Base-by-base conservation (phyloP, 2,113 vertebrate genomes). In the Hipposideros armiger region DNA sequence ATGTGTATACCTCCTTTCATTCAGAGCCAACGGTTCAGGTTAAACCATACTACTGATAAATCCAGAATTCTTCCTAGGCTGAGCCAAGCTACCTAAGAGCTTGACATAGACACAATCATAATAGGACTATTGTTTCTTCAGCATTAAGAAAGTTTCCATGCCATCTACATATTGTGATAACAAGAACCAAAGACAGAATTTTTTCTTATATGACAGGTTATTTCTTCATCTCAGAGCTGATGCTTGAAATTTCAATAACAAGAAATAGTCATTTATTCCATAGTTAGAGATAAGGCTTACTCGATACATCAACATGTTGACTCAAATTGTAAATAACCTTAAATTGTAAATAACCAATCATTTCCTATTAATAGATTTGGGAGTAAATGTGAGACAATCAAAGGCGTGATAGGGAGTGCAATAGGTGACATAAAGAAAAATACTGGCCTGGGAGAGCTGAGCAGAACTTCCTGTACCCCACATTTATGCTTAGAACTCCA, bases 181-280 rank as follows among this genome's bases (percentile, higher is more conserved):
- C 50, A 24, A 82, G 28, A 11, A 11, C 11, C 77, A 60, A 50
- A 89, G n/a, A 45, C 6, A 52, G 2, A 26, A n/a, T 92, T 92
- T 78, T 60, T 84, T 47, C 60, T 81, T 58, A 40, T 0, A 2
- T 95, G 47, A 81, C 10, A 77, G 64, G 56, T 36, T 80, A 67
- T 52, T n/a, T 86, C n/a, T 88, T 86, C 24, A n/a, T 91, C 62
- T 78, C 52, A 95, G 30, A 82, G 54, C 56, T 32, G 62, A 83
- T 86, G 67, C 60, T 60, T 91, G 72, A 73, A 54, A 88, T 84
- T 94, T 85, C n/a, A 70, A 6, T 80, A 85, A 67, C 16, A 78
- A 93, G 28, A 20, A 82, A 24, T 26, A 80, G 62, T 52, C 81
- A 73, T 69, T 72, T 87, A 47, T 92, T 82, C 81, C 20, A 56